Conservation (phyloP, 2,797 vertebrate species). For the Scyliorhinus canicula region DNA sequence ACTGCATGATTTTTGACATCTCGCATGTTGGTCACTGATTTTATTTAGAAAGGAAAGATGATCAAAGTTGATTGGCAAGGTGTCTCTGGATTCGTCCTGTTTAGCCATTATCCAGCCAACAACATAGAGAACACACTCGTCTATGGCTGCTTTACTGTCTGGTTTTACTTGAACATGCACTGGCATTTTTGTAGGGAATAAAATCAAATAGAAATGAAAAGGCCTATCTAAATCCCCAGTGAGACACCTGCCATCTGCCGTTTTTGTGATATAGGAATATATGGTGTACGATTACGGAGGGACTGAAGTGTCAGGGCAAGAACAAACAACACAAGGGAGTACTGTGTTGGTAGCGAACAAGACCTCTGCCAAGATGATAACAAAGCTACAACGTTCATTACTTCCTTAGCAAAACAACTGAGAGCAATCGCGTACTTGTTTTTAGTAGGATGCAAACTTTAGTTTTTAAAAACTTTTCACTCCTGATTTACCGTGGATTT, state of each 20-base stretch:
- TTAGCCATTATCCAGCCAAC: not conserved
- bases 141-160: not conserved
- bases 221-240: not conserved
- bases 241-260: constrained; percentile 21
- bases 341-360: not conserved
- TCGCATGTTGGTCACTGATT: not conserved
- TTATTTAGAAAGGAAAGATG: not conserved
- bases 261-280: not conserved
- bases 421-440: not conserved
- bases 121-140: not conserved
- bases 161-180: not conserved
- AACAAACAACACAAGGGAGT: not conserved
- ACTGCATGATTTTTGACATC: not conserved
- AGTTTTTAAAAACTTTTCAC: not conserved
- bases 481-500: not conserved
- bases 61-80: not conserved
- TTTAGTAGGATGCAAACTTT: not conserved
- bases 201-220: not conserved
- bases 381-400: not conserved
- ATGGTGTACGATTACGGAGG: not conserved
- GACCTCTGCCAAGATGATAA: constrained; percentile 1
- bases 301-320: not conserved
- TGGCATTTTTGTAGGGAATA: not conserved
- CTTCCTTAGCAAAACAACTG: not conserved
- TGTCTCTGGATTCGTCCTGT: not conserved